Evolutionary conservation across 2,888 invertebrate genomes (phyloP).

Genomic region (Sialis lutaria): DNA sequence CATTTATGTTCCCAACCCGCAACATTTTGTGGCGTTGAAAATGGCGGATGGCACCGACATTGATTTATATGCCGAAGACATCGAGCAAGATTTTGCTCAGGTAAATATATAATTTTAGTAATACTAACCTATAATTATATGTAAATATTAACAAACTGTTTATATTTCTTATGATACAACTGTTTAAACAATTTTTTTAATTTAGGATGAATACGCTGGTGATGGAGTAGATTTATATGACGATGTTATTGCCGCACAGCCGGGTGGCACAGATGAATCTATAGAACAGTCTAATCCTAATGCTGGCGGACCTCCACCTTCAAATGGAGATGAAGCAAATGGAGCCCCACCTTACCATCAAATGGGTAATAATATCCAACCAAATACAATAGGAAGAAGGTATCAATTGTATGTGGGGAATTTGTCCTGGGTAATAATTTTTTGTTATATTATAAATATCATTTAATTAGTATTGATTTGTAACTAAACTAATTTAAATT

Average conservation of each 20-base stretch:
- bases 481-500: not conserved
- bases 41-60: slow-evolving; percentile 94
- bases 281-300: slow-evolving; percentile 38
- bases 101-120: slow-evolving; percentile 21
- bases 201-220: slow-evolving; percentile 63
- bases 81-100: slow-evolving; percentile 85
- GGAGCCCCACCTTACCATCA: slow-evolving; percentile 51
- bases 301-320: slow-evolving; percentile 31
- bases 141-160: not conserved
- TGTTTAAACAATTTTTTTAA: slow-evolving; percentile 6
- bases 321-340: slow-evolving; percentile 44
- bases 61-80: slow-evolving; percentile 92
- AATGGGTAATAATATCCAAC: slow-evolving; percentile 47
- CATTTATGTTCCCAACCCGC: too few relatives aligned
- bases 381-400: slow-evolving; percentile 55
- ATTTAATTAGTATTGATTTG: too few relatives aligned
- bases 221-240: slow-evolving; percentile 89
- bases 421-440: slow-evolving; percentile 73
- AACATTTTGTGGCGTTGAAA: slow-evolving; percentile 21
- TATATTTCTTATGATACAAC: not conserved
- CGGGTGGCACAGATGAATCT: slow-evolving; percentile 38
- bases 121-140: not conserved
- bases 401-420: slow-evolving; percentile 95
- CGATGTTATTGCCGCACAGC: slow-evolving; percentile 78
- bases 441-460: not conserved